Evolutionary conservation across 2,113 vertebrate genomes (phyloP).

Genomic region (Osmerus eperlanus): DNA sequence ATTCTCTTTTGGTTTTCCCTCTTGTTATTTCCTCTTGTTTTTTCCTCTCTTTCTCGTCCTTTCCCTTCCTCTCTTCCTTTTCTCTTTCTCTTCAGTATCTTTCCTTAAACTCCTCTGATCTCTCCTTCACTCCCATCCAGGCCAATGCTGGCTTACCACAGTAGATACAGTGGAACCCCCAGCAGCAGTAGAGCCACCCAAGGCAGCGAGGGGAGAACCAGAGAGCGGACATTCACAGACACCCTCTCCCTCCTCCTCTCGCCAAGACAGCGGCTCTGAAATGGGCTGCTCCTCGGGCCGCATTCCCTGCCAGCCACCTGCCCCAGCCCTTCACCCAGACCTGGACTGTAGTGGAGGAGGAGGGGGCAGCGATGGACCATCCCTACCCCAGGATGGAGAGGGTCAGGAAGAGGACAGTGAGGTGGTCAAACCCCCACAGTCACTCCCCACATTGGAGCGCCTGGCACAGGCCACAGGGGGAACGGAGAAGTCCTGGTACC

Average conservation of each 20-base stretch:
- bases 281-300: slow-evolving; percentile 75
- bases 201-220: background rate
- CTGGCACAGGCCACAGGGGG: slow-evolving; percentile 84
- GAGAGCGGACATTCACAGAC: background rate
- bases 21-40: background rate
- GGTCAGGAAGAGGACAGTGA: slow-evolving; percentile 41
- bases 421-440: slow-evolving; percentile 59
- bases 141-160: slow-evolving; percentile 44
- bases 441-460: slow-evolving; percentile 73
- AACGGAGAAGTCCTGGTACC: slow-evolving; percentile 83
- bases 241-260: slow-evolving; percentile 3
- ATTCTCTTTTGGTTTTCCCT: background rate
- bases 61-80: background rate
- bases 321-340: slow-evolving; percentile 59
- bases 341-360: slow-evolving; percentile 54
- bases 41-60: background rate
- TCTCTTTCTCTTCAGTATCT: background rate
- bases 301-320: slow-evolving; percentile 54
- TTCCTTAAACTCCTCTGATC: slow-evolving; percentile 7
- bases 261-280: slow-evolving; percentile 33
- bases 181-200: background rate
- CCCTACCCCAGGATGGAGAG: slow-evolving; percentile 67
- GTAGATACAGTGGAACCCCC: slow-evolving; percentile 34
- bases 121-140: slow-evolving; percentile 36
- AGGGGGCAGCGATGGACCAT: slow-evolving; percentile 56